These are phyloP conservation scores for Datnioides undecimradiatus DNA, from an alignment of 2,113 vertebrate species.

Conservation along the genomic window DNA sequence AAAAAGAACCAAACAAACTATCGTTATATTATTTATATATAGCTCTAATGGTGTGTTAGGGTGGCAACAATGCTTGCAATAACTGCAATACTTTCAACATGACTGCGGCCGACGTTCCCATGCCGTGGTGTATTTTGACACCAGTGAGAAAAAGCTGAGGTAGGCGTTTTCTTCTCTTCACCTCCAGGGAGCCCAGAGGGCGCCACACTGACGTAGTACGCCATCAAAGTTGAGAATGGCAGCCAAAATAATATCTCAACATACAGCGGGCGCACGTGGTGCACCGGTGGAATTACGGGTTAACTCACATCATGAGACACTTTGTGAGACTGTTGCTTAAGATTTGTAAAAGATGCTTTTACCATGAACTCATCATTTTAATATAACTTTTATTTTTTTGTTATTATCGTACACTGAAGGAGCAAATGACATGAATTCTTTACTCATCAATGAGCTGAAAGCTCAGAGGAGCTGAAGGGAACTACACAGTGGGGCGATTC, in stretches of 20 bases:
- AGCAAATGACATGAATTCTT: no score
- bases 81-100: neutral
- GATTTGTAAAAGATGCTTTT: neutral
- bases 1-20: neutral
- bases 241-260: neutral
- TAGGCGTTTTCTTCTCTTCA: neutral
- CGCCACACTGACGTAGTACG: neutral
- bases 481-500: neutral
- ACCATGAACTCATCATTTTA: neutral
- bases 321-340: neutral
- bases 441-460: neutral
- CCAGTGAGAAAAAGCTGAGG: slow-evolving; percentile 2
- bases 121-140: neutral
- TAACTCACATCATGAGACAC: slow-evolving; percentile 7
- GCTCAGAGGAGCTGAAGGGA: neutral
- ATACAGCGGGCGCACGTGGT: neutral
- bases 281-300: neutral
- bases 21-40: neutral
- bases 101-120: neutral
- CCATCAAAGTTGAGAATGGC: slow-evolving; percentile 22
- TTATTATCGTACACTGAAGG: neutral
- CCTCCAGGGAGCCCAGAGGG: slow-evolving; percentile 25
- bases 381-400: neutral
- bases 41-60: neutral
- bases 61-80: neutral